Percentiles rank a stretch among this genome's conserved stretches.
phyloP scores from a whole-genome alignment of 2,888 invertebrate genomes.

The Tineola bisselliella region DNA sequence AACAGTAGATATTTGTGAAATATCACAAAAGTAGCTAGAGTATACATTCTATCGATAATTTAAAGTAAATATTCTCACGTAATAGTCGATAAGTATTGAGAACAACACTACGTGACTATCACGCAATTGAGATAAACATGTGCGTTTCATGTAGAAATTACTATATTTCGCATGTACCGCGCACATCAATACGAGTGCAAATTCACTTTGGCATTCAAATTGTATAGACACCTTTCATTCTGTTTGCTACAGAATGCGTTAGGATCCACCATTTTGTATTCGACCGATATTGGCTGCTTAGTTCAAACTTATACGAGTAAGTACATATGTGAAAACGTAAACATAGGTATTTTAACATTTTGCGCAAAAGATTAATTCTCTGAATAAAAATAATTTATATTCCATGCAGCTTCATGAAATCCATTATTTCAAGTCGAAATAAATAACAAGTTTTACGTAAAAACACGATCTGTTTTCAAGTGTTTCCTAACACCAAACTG shows the following conservation, averaged over 20 bases:
- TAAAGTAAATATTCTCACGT: slow-evolving; percentile 59
- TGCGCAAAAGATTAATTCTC: background rate
- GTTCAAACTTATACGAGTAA: too few species aligned
- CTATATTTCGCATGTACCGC: background rate
- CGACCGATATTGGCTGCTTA: too few species aligned
- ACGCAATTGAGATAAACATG: slow-evolving; percentile 2
- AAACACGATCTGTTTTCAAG: slow-evolving; percentile 25
- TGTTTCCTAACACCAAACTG: slow-evolving; percentile 24
- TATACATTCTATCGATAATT: slow-evolving; percentile 16
- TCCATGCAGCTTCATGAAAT: slow-evolving; percentile 4
- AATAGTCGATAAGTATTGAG: slow-evolving; percentile 36
- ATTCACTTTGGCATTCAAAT: background rate
- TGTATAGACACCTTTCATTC: too few species aligned
- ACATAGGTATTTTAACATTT: background rate
- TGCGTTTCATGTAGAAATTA: slow-evolving; percentile 1
- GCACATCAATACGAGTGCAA: background rate
- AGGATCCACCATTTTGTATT: too few species aligned
- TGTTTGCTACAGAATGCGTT: too few species aligned
- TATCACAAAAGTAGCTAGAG: too few species aligned
- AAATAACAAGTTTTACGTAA: slow-evolving; percentile 20
- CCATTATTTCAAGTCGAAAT: slow-evolving; percentile 6
- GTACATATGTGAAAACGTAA: background rate
- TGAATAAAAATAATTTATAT: background rate
- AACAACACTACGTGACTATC: slow-evolving; percentile 38
- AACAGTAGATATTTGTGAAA: too few species aligned